phyloP scores from a whole-genome alignment of 2,113 vertebrate genomes.

The Erythrolamprus reginae region DNA sequence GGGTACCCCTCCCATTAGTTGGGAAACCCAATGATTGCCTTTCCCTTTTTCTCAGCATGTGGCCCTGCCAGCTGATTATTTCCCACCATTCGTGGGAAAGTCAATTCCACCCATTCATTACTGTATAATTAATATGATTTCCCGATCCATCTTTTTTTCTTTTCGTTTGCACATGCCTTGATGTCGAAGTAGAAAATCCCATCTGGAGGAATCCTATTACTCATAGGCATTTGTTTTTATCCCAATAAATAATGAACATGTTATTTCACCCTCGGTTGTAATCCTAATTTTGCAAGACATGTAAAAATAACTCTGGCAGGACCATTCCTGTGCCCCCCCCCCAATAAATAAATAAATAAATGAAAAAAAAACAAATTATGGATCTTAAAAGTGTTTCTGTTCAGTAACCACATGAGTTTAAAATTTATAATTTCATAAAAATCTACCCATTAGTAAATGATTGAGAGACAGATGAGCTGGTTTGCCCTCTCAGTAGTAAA shows the following conservation, averaged over 20 bases:
- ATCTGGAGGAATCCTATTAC: background rate
- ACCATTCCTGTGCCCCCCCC: background rate
- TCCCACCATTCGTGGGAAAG: background rate
- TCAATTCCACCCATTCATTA: constrained; percentile 1
- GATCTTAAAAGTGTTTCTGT: background rate
- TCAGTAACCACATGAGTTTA: background rate
- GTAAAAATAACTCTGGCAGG: background rate
- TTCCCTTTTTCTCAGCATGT: background rate
- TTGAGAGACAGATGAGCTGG: background rate
- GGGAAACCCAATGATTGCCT: background rate
- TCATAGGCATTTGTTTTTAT: background rate
- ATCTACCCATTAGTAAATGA: background rate
- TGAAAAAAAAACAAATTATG: background rate
- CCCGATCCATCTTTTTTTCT: background rate
- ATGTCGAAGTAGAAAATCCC: background rate
- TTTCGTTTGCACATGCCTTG: background rate
- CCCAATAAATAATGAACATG: background rate
- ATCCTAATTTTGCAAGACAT: background rate
- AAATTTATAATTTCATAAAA: background rate
- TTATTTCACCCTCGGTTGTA: background rate
- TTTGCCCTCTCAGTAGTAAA: background rate
- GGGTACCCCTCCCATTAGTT: background rate
- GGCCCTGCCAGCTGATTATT: background rate
- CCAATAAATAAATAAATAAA: no score
- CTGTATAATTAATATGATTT: constrained; percentile 4